A percentile compares a stretch with the other conserved stretches of the same genome.
These are phyloP conservation scores for Acheta domesticus DNA, from an alignment of 2,888 invertebrate genomes.

Conservation along the genomic window DNA sequence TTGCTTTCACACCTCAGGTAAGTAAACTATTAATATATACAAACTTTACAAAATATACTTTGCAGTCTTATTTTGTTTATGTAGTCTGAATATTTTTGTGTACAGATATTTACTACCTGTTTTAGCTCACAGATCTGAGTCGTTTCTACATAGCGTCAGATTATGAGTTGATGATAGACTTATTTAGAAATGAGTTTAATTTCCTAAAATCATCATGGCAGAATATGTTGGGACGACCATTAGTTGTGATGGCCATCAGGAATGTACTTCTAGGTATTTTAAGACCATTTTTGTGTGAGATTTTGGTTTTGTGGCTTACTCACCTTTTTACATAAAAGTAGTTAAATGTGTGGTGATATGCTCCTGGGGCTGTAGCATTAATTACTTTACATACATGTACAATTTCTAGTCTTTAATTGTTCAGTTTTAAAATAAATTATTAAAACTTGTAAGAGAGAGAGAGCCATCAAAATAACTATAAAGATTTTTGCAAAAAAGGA, in stretches of 20 bases:
- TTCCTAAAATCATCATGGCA: constrained; percentile 98
- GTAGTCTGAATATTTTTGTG: neutral
- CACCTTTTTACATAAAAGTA: too few species aligned
- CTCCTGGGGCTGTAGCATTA: too few species aligned
- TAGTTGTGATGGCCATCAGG: constrained; percentile 86
- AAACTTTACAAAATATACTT: neutral
- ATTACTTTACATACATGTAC: too few species aligned
- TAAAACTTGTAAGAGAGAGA: too few species aligned
- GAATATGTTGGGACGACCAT: constrained; percentile 93
- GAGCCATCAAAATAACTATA: too few species aligned
- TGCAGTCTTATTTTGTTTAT: neutral
- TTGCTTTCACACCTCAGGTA: constrained; percentile 99
- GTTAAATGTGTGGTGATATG: too few species aligned
- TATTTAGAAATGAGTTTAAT: constrained; percentile 94
- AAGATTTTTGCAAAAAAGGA: too few species aligned
- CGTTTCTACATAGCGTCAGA: constrained; percentile 98
- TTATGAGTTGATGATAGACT: constrained; percentile 96
- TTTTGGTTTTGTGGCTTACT: too few species aligned
- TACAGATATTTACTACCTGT: constrained; percentile 32
- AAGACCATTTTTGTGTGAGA: neutral
- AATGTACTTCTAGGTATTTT: constrained; percentile 81
- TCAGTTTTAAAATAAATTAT: too few species aligned
- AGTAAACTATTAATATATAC: constrained; percentile 40
- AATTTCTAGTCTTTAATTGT: too few species aligned
- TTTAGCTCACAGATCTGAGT: constrained; percentile 94